phyloP scores from a whole-genome alignment of 2,113 vertebrate species.

The Tetrax tetrax region DNA sequence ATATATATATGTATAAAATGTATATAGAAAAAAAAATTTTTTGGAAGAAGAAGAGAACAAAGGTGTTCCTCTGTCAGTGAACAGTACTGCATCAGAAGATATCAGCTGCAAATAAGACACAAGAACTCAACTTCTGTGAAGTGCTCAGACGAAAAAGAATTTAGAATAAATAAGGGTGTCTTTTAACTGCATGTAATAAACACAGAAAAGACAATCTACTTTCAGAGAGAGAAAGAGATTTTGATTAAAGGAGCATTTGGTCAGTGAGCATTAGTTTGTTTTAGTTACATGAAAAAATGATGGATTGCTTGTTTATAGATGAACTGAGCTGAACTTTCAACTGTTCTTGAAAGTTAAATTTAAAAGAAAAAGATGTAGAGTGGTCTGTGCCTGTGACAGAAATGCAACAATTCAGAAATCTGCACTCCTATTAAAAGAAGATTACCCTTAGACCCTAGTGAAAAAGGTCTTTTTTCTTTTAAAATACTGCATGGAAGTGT shows the following conservation, averaged over 20 bases:
- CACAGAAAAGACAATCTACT: not conserved
- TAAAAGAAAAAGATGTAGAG: not conserved
- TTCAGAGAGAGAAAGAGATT: not conserved
- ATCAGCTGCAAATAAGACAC: not conserved
- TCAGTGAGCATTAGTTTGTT: not conserved
- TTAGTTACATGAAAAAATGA: not conserved
- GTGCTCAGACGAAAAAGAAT: not conserved
- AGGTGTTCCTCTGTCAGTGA: not conserved
- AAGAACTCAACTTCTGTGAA: not conserved
- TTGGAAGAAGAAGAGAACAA: no score
- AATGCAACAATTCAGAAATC: not conserved
- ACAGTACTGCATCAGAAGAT: not conserved
- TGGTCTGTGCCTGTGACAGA: not conserved
- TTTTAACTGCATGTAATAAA: not conserved
- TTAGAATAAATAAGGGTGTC: not conserved
- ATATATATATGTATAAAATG: no score
- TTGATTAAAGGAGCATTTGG: not conserved
- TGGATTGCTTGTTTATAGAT: not conserved
- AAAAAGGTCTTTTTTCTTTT: not conserved
- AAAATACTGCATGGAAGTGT: not conserved
- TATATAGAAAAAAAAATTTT: not conserved
- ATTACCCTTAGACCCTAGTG: not conserved
- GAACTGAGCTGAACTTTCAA: not conserved
- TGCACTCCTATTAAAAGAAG: not conserved
- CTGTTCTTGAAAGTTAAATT: not conserved